Evolutionary conservation across 2,888 invertebrate species (phyloP).

Genomic region (Acleris holmiana): DNA sequence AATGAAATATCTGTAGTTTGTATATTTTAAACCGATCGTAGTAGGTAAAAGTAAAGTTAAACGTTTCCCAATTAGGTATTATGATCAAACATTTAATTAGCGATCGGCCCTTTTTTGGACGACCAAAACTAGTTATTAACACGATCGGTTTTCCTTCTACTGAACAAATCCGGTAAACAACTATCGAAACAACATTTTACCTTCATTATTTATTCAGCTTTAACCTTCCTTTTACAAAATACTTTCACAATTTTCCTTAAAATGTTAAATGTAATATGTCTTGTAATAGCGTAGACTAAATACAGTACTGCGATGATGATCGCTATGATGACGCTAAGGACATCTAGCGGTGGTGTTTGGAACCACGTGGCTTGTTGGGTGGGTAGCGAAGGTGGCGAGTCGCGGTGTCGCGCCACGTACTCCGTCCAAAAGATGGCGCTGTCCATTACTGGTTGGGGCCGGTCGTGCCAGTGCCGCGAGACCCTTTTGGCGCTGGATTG

Average conservation of each 20-base stretch:
- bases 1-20: no score
- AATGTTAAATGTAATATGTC: constrained; percentile 45
- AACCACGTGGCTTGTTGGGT: constrained; percentile 56
- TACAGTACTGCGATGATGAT: constrained; percentile 45
- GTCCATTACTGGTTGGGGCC: constrained; percentile 82
- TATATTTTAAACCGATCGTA: no score
- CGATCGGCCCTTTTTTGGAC: no score
- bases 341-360: constrained; percentile 60
- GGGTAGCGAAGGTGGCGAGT: constrained; percentile 58
- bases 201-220: constrained; percentile 44
- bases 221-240: constrained; percentile 45
- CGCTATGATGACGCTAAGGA: constrained; percentile 52
- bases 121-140: no score
- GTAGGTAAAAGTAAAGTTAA: no score
- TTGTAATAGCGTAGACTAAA: constrained; percentile 46
- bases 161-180: neutral
- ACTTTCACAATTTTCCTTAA: constrained; percentile 40
- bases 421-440: constrained; percentile 87
- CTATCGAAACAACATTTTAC: neutral
- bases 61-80: no score
- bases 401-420: constrained; percentile 82
- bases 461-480: constrained; percentile 80
- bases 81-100: no score
- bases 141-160: neutral
- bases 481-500: constrained; percentile 73